Conservation (phyloP, 2,797 vertebrate genomes). For the Merluccius polli region DNA sequence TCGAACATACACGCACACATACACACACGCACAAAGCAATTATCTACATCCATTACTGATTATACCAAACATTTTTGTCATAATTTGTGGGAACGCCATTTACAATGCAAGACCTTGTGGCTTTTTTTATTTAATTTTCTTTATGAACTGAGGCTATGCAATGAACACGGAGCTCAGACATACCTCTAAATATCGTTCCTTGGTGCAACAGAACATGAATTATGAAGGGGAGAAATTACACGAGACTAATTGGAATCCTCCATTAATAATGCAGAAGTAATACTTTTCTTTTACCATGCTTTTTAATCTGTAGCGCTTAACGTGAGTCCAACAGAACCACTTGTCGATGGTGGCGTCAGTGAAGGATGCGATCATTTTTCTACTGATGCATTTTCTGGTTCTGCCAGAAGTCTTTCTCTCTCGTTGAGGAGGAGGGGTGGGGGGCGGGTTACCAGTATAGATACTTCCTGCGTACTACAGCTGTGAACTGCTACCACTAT, state of each 20-base stretch:
- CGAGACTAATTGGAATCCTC: background rate
- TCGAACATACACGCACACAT: background rate
- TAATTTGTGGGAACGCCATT: background rate
- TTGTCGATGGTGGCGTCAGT: background rate
- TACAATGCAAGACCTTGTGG: background rate
- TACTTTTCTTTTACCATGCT: background rate
- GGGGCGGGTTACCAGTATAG: too few relatives aligned
- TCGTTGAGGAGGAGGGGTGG: too few relatives aligned
- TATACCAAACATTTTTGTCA: background rate
- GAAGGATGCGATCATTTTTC: background rate
- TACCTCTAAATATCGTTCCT: background rate
- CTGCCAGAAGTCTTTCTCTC: background rate
- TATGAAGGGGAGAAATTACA: conserved; percentile 9
- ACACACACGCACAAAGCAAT: background rate
- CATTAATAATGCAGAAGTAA: conserved; percentile 7
- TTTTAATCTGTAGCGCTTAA: background rate
- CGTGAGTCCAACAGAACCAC: background rate
- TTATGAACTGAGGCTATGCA: background rate
- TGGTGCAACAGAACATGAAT: conserved; percentile 1
- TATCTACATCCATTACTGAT: background rate
- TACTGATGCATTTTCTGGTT: background rate
- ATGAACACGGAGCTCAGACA: background rate
- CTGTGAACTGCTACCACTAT: too few relatives aligned
- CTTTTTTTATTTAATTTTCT: background rate
- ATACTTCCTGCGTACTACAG: too few relatives aligned